Conservation (phyloP, 2,888 invertebrate genomes). For the Rhimphoctona megacephalus region DNA sequence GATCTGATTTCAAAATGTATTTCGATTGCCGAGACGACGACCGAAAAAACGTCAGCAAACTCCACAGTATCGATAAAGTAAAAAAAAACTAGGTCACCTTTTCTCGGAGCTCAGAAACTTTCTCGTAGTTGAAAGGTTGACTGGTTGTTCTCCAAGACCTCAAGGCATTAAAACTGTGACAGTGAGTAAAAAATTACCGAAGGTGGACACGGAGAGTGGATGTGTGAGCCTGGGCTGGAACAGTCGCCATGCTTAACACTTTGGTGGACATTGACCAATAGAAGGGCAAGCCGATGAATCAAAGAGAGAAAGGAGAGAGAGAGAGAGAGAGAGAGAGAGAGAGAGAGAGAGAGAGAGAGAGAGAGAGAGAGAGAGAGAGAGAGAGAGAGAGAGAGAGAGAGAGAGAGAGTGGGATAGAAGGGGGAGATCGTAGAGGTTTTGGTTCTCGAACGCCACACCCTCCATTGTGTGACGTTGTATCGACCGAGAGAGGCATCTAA, state of each 20-base stretch:
- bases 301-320: slow-evolving; percentile 72
- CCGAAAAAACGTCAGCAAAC: not conserved
- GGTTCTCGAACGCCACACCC: slow-evolving; percentile 84
- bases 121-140: slow-evolving; percentile 10
- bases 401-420: slow-evolving; percentile 67
- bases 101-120: not conserved
- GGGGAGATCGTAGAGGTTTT: slow-evolving; percentile 71
- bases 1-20: not conserved
- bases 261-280: slow-evolving; percentile 66
- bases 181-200: slow-evolving; percentile 20
- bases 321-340: slow-evolving; percentile 73
- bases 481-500: slow-evolving; percentile 75
- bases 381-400: slow-evolving; percentile 78
- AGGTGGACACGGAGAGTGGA: not conserved
- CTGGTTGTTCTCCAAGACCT: slow-evolving; percentile 3
- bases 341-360: slow-evolving; percentile 55
- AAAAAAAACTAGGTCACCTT: slow-evolving; percentile 1
- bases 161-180: slow-evolving; percentile 24
- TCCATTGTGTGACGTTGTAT: slow-evolving; percentile 82
- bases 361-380: slow-evolving; percentile 77
- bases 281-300: slow-evolving; percentile 61
- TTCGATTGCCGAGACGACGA: not conserved
- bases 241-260: slow-evolving; percentile 67
- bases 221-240: slow-evolving; percentile 28
- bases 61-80: not conserved